Base-by-base conservation (phyloP, 2,797 vertebrate genomes). In the Rousettus madagascariensis region DNA sequence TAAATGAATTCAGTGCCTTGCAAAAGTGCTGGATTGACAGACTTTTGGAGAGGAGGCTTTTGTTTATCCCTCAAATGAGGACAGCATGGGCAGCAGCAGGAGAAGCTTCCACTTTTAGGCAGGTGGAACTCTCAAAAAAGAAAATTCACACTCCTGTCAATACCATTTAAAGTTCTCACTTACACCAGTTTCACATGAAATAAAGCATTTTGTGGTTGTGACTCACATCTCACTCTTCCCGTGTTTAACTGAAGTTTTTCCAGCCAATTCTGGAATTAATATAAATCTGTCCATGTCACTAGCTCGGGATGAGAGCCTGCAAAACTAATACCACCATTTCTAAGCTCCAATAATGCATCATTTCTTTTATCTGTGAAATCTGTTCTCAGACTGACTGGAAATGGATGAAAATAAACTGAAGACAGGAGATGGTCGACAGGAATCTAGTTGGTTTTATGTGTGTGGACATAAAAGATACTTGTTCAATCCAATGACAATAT, bases 91-190 rank as follows among this genome's bases (percentile, higher is more conserved):
- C 93, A 93, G 91, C 94, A 96, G 86, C 79, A 93, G 61, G 92
- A 77, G 72, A 65, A 82, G 94, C 75, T 96, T 87, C 95, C 61
- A 96, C 79, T 96, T 91, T 96, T 66, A 95, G 90, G 91, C 94
- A 97, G 96, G 97, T 97, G 92, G 94, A 88, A 86, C 66, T 78
- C 94, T 96, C 77, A 91, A 88, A 96, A 97, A 90, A 87, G 96
- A 91, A 97, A 97, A 83, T 95, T 96, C 97, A 96, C 96, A 95
- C 95, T 93, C 79, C 68, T 96, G 95, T 97, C 95, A 97, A 90
- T 95, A 95, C 89, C 89, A 94, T 86, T 98, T 96, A 95, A 95
- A 97, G 79, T 96, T 96, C 86, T 96, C 97, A 94, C 95, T 88
- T 82, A 86, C 66, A 93, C 49, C 38, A 80, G 55, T 88, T 95